Evolutionary conservation across 2,113 vertebrate species (phyloP).

Genomic region (Passer montanus): DNA sequence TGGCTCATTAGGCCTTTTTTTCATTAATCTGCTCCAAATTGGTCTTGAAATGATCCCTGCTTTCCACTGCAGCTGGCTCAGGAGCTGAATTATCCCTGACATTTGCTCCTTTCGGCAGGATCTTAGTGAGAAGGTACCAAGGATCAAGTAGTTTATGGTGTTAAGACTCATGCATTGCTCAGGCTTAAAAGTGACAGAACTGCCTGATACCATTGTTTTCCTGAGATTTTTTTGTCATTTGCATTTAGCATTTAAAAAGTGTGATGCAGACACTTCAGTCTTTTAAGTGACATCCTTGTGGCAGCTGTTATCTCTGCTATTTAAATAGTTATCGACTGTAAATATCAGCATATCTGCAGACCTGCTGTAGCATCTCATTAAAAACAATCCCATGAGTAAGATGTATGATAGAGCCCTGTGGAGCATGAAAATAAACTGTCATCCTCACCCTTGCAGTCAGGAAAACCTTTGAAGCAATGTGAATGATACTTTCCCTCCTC

Average conservation of each 20-base stretch:
- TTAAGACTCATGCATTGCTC: neutral
- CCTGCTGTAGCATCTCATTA: neutral
- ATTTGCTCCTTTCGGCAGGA: conserved; percentile 17
- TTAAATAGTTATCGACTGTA: neutral
- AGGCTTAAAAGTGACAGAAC: neutral
- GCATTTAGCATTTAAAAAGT: neutral
- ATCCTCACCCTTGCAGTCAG: neutral
- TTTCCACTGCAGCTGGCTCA: conserved; percentile 35
- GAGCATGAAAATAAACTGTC: neutral
- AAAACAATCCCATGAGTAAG: neutral
- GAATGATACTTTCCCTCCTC: neutral
- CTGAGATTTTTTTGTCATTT: conserved; percentile 1
- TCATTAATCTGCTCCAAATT: conserved; percentile 70
- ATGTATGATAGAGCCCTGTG: neutral
- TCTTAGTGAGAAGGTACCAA: neutral
- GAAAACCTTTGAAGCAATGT: neutral
- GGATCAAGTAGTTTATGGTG: conserved; percentile 5
- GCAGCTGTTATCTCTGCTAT: neutral
- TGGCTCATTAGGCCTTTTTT: conserved; percentile 74
- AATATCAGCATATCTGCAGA: neutral
- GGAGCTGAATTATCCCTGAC: conserved; percentile 28
- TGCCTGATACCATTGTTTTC: conserved; percentile 19
- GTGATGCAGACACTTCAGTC: neutral
- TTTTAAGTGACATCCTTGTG: neutral
- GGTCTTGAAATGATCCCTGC: conserved; percentile 43